Percentiles rank a stretch among this genome's conserved stretches.
phyloP scores from a whole-genome alignment of 2,113 vertebrate species.

The Anser brachyrhynchus region DNA sequence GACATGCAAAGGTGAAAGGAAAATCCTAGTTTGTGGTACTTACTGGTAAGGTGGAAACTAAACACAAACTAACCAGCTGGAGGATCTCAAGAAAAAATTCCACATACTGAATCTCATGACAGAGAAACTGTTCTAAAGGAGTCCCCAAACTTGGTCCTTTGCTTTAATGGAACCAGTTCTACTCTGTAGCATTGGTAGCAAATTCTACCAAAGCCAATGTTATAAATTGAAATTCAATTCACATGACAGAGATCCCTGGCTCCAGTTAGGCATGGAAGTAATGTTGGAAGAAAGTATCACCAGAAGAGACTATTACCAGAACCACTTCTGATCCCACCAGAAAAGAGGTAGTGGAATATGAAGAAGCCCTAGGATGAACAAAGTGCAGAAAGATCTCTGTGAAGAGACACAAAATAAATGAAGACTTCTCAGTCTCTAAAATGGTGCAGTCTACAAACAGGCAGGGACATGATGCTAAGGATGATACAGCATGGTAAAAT shows the following conservation, averaged over 20 bases:
- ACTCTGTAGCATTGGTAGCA: neutral
- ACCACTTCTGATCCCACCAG: neutral
- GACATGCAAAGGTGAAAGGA: neutral
- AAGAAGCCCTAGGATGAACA: neutral
- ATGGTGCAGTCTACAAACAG: too few species aligned
- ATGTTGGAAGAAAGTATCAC: neutral
- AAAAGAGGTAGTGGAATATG: neutral
- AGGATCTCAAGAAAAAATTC: neutral
- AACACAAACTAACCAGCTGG: conserved; percentile 14
- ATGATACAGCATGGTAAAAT: neutral
- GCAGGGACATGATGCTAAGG: neutral
- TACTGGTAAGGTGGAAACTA: conserved; percentile 32
- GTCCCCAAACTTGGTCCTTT: neutral
- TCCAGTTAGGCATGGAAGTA: neutral
- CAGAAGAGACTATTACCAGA: neutral
- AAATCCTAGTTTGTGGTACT: neutral
- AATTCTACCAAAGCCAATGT: neutral
- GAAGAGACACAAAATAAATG: neutral
- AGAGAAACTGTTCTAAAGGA: neutral
- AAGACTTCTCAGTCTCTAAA: neutral
- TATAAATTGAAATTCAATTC: neutral
- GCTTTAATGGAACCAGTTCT: neutral
- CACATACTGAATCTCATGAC: neutral
- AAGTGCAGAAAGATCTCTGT: neutral
- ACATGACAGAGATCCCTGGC: neutral